phyloP scores from a whole-genome alignment of 2,113 vertebrate species.

The Puffinus mauretanicus region DNA sequence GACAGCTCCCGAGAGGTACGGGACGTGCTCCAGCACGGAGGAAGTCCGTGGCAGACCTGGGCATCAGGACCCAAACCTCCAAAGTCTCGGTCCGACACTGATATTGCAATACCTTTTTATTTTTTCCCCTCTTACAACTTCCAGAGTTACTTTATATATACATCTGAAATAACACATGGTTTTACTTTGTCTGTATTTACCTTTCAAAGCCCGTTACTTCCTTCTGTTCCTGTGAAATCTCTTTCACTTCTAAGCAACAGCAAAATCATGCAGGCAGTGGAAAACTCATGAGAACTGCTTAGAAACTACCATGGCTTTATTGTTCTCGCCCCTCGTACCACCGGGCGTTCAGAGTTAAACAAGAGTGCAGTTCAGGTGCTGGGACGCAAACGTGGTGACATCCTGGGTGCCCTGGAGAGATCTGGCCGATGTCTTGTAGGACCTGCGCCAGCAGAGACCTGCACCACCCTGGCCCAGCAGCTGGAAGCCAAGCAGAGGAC shows the following conservation, averaged over 20 bases:
- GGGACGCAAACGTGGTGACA: accelerated
- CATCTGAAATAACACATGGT: not conserved
- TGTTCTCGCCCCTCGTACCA: accelerated
- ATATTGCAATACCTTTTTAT: not conserved
- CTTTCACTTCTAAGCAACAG: not conserved
- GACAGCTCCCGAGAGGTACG: not conserved
- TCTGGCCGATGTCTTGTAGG: not conserved
- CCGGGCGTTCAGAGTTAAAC: not conserved
- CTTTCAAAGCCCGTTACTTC: not conserved
- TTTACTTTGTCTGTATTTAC: not conserved
- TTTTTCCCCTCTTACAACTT: not conserved
- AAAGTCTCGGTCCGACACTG: not conserved
- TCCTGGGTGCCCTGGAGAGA: not conserved
- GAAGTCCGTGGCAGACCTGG: not conserved
- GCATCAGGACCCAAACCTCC: not conserved
- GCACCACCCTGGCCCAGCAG: too few relatives aligned
- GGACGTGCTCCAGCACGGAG: not conserved
- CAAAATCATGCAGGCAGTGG: not conserved
- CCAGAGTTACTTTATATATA: accelerated
- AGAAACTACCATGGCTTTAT: not conserved
- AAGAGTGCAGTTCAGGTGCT: not conserved
- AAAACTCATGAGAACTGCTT: not conserved
- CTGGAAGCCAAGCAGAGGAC: not conserved
- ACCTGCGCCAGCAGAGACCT: not conserved
- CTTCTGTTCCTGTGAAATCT: not conserved